Percentiles rank a stretch among this genome's conserved stretches.
Evolutionary conservation across 1,140 invertebrate species (phyloP).

Genomic region (Pogonognathellus flavescens): DNA sequence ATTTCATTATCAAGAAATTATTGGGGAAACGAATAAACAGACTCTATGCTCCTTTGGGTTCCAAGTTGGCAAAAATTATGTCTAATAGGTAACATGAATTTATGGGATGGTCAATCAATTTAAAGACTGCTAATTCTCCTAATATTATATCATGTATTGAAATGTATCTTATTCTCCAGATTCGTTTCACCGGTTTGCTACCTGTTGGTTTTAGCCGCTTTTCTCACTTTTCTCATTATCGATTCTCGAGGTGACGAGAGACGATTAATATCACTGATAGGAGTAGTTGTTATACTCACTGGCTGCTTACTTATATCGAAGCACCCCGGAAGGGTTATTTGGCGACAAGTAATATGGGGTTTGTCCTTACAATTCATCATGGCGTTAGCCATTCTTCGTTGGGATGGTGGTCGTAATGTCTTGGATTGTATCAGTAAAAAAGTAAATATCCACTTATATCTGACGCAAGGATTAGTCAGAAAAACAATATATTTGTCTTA

Average conservation of each 20-base stretch:
- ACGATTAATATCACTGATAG: conserved; percentile 76
- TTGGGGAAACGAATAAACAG: conserved; percentile 69
- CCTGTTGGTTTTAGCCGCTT: neutral
- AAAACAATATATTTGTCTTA: neutral
- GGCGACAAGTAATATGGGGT: conserved; percentile 85
- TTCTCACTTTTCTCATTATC: conserved; percentile 67
- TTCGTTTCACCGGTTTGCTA: too few species aligned
- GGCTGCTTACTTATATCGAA: conserved; percentile 75
- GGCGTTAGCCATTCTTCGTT: conserved; percentile 88
- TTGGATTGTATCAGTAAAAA: conserved; percentile 87
- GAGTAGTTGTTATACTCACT: conserved; percentile 73
- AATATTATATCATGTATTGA: too few species aligned
- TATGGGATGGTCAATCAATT: too few species aligned
- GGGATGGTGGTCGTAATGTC: conserved; percentile 81
- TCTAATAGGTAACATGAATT: neutral
- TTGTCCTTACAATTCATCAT: conserved; percentile 88
- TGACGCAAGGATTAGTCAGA: neutral
- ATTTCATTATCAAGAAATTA: conserved; percentile 76
- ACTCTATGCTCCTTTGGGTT: conserved; percentile 68
- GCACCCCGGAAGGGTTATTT: conserved; percentile 76
- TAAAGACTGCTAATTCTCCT: too few species aligned
- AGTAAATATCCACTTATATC: conserved; percentile 70
- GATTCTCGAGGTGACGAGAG: conserved; percentile 68
- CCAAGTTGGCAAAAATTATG: neutral
- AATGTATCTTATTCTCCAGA: too few species aligned